phyloP scores from a whole-genome alignment of 1,140 invertebrate genomes.

The Drosophila lacteicornis region DNA sequence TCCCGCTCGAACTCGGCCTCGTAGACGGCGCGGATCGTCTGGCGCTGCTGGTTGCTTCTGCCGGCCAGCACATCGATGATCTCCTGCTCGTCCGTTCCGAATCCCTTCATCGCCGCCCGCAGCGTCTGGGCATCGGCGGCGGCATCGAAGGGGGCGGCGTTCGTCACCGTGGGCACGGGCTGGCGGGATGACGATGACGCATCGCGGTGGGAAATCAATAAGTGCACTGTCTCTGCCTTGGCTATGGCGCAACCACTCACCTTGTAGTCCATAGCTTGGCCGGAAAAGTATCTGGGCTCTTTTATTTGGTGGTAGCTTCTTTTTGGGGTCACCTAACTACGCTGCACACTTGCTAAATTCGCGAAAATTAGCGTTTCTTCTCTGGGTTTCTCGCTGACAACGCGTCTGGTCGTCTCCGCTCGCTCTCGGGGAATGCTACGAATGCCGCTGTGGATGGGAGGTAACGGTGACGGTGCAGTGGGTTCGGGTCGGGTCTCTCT shows the following conservation, averaged over 20 bases:
- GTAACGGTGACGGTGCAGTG: constrained; percentile 14
- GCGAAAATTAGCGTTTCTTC: constrained; percentile 13
- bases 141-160: constrained; percentile 87
- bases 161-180: constrained; percentile 88
- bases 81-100: constrained; percentile 91
- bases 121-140: constrained; percentile 89
- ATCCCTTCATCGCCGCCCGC: constrained; percentile 91
- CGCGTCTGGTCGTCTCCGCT: constrained; percentile 28
- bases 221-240: constrained; percentile 14
- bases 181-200: constrained; percentile 57
- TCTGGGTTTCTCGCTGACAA: background rate
- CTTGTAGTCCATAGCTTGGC: constrained; percentile 60
- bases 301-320: background rate
- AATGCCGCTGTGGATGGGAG: constrained; percentile 13
- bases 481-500: background rate
- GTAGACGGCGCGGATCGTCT: constrained; percentile 89
- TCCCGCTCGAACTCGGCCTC: constrained; percentile 91
- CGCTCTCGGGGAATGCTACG: constrained; percentile 27
- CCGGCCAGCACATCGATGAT: constrained; percentile 90
- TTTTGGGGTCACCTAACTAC: constrained; percentile 4
- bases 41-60: constrained; percentile 89
- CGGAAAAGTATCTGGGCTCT: no score
- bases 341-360: background rate
- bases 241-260: constrained; percentile 40
- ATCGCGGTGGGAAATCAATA: constrained; percentile 49